Percentiles rank a stretch among this genome's conserved stretches.
Conservation (phyloP, 2,113 vertebrate species). For the Hippocampus comes region DNA sequence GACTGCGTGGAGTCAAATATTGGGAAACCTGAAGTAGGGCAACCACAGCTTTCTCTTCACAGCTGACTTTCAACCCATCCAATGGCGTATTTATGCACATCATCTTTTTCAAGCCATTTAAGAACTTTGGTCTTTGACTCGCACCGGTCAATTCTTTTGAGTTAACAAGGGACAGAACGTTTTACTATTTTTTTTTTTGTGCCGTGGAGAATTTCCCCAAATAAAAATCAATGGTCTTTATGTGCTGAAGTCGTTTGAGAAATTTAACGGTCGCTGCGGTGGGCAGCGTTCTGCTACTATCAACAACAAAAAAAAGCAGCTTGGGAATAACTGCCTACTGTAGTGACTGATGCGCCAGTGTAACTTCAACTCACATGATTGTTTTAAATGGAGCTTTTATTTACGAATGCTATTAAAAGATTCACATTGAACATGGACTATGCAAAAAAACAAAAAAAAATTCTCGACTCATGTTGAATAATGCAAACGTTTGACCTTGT, state of each 20-base stretch:
- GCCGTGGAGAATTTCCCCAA: background rate
- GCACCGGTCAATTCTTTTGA: background rate
- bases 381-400: slow-evolving; percentile 7
- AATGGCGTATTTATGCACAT: background rate
- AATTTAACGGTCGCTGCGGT: background rate
- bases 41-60: too few relatives aligned
- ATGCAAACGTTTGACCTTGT: background rate
- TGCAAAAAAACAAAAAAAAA: slow-evolving; percentile 16
- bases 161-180: background rate
- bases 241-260: background rate
- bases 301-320: too few relatives aligned
- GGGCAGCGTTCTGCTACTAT: too few relatives aligned
- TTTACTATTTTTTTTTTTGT: background rate
- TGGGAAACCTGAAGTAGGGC: background rate
- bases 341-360: too few relatives aligned
- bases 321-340: too few relatives aligned
- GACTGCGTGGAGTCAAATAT: background rate
- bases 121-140: background rate
- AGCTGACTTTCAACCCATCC: too few relatives aligned
- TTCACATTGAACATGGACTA: slow-evolving; percentile 21
- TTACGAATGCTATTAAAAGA: slow-evolving; percentile 5
- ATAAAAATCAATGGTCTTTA: background rate
- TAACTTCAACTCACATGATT: background rate
- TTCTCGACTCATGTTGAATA: background rate
- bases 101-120: too few relatives aligned